Percentiles rank a stretch among this genome's conserved stretches.
Evolutionary conservation across 2,888 invertebrate genomes (phyloP).

Genomic region (Aleiodes alternator): DNA sequence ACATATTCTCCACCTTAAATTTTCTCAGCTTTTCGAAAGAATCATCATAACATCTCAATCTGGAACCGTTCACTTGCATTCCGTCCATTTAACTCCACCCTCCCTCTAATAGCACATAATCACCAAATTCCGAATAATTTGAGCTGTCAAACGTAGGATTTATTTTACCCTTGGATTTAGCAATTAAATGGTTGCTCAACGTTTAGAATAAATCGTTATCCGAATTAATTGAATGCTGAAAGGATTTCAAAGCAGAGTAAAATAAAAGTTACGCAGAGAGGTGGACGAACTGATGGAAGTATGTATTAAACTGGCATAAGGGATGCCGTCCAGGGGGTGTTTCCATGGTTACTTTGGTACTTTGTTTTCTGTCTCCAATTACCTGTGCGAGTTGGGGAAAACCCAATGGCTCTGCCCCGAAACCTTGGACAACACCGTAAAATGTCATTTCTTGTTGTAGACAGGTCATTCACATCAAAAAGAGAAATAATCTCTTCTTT

Average conservation of each 20-base stretch:
- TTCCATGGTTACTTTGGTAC: conserved; percentile 60
- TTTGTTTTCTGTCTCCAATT: conserved; percentile 53
- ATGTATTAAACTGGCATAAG: conserved; percentile 50
- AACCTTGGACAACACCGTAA: conserved; percentile 23
- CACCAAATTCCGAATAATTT: no score
- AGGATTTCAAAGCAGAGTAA: neutral
- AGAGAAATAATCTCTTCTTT: no score
- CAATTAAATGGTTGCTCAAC: no score
- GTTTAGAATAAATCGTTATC: conserved; percentile 1
- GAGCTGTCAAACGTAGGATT: no score
- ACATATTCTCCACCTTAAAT: no score
- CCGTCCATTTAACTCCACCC: no score
- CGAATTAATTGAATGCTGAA: conserved; percentile 12
- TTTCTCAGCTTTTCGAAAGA: no score
- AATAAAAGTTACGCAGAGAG: conserved; percentile 7
- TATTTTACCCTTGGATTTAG: no score
- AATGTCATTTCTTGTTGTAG: conserved; percentile 14
- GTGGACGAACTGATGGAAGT: conserved; percentile 20
- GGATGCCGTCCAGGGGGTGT: conserved; percentile 60
- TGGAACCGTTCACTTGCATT: no score
- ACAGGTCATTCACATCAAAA: neutral
- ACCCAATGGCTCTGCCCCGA: conserved; percentile 8
- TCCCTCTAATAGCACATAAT: no score
- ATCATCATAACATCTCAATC: no score
- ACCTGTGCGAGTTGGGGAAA: conserved; percentile 36